phyloP scores from a whole-genome alignment of 2,113 vertebrate species.

The Carettochelys insculpta region DNA sequence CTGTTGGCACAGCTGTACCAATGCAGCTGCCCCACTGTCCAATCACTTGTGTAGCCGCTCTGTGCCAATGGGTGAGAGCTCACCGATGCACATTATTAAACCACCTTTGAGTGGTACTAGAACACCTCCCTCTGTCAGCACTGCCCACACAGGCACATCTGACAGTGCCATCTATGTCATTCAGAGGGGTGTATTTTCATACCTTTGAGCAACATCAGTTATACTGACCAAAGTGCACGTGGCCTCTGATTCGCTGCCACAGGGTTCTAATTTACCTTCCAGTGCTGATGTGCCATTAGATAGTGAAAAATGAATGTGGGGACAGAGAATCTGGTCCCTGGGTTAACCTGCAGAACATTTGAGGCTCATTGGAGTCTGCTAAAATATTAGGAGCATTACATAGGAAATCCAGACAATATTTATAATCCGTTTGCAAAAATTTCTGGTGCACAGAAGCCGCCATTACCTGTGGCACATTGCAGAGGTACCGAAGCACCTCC shows the following conservation, averaged over 20 bases:
- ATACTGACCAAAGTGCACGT: too few relatives aligned
- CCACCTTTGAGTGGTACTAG: too few relatives aligned
- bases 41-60: too few relatives aligned
- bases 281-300: neutral
- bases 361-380: neutral
- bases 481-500: constrained; percentile 88
- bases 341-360: neutral
- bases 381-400: neutral
- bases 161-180: too few relatives aligned
- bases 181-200: too few relatives aligned
- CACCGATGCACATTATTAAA: too few relatives aligned
- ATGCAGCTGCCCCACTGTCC: too few relatives aligned
- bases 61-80: too few relatives aligned
- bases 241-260: neutral
- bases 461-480: constrained; percentile 83
- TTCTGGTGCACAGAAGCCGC: neutral
- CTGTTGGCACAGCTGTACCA: too few relatives aligned
- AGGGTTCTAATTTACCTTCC: neutral
- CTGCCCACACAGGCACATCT: too few relatives aligned
- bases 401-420: neutral
- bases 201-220: too few relatives aligned
- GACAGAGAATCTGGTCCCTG: neutral
- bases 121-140: too few relatives aligned
- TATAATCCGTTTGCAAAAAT: neutral
- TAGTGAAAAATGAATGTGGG: neutral